Evolutionary conservation across 2,888 invertebrate genomes (phyloP).

Genomic region (Gibbula magus): DNA sequence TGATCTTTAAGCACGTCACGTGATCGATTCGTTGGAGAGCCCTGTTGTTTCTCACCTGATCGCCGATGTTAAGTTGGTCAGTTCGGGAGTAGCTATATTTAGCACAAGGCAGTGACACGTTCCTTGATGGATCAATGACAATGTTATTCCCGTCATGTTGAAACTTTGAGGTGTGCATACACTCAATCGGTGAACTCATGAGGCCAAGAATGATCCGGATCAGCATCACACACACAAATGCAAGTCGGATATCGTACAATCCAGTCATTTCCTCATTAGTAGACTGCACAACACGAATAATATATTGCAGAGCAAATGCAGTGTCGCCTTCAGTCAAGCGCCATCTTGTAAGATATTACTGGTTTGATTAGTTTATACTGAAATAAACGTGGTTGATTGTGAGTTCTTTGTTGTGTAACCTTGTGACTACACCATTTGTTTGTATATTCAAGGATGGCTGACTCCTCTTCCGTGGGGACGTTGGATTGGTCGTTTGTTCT

Average conservation of each 20-base stretch:
- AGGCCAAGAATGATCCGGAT: not conserved
- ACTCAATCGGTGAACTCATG: not conserved
- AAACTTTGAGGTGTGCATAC: slow-evolving; percentile 7
- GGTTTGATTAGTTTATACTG: too few relatives aligned
- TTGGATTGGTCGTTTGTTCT: too few relatives aligned
- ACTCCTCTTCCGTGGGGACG: too few relatives aligned
- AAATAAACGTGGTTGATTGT: too few relatives aligned
- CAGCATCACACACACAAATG: not conserved
- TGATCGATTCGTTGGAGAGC: not conserved
- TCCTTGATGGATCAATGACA: not conserved
- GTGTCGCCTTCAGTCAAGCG: not conserved
- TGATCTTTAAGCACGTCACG: slow-evolving; percentile 1
- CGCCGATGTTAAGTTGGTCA: slow-evolving; percentile 5
- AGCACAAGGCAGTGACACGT: too few relatives aligned
- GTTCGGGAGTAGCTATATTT: too few relatives aligned
- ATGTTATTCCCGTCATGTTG: not conserved
- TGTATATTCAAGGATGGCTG: too few relatives aligned
- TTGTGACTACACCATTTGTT: too few relatives aligned
- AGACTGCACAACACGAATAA: slow-evolving; percentile 4
- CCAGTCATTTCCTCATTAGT: not conserved
- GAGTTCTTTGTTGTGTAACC: too few relatives aligned
- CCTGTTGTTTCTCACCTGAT: slow-evolving; percentile 4
- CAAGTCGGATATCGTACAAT: not conserved
- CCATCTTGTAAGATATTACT: too few relatives aligned
- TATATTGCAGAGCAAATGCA: not conserved